Evolutionary conservation across 2,113 vertebrate genomes (phyloP), one percentile per base, ranked within the genome.

Genomic region (Pachycephala philippinensis): DNA sequence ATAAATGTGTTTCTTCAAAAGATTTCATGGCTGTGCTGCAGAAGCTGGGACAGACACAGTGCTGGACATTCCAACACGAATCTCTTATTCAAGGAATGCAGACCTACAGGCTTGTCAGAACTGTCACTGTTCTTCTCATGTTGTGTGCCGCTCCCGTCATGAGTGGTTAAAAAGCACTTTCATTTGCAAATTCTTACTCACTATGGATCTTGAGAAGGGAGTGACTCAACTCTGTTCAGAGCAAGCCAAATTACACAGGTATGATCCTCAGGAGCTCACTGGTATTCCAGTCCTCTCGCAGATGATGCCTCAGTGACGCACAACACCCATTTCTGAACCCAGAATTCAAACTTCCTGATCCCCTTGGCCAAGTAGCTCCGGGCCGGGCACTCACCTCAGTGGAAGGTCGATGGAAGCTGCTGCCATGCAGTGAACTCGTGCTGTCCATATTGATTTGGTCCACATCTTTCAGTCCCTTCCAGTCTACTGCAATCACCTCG

Each of bases 381-480:
- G 75, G 44, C 56, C 8, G 30, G 39, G 40, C 47, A 64, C 97
- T 97, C 93, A 98, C 98, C 97, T 98, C 98, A 0, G 97, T 98
- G 13, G 98, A 98, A 10, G 98, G 97, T 74, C 98, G 96, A 54
- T 98, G 98, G 74, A 98, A 98, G 90, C 98, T 98, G 97, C 98
- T 98, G 56, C 98, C 98, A 8, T 98, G 98, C 66, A 98, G 97
- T 1, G 98, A 98, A 86, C 98, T 98, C 94, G 97, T 98, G 94
- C 98, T 98, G 91, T 98, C 98, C 97, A 98, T 98, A 56, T 98
- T 98, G 90, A 98, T 98, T 83, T 98, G 98, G 79, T 98, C 98
- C 15, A 98, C 98, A 97, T 98, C 98, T 84, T 98, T 98, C 70
- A 98, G 96, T 40, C 98, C 98, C 59, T 98, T 98, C 98, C 98